Evolutionary conservation across 1,140 invertebrate genomes (phyloP).

Genomic region (Drosophila nebulosa): DNA sequence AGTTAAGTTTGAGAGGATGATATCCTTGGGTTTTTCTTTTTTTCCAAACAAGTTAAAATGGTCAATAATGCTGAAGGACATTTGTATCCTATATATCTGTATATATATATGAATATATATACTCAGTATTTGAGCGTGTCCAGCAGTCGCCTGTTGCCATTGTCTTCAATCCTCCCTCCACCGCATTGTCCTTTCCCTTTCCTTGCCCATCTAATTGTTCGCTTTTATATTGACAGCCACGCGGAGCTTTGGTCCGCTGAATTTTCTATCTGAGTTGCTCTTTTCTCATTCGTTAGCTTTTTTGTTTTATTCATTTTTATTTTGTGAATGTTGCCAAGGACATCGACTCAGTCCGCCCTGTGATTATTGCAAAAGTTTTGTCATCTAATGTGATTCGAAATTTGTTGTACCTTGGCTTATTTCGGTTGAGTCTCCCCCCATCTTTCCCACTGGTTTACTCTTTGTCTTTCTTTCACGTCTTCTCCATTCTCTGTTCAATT

Average conservation of each 20-base stretch:
- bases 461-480: not conserved
- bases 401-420: conserved; percentile 39
- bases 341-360: conserved; percentile 45
- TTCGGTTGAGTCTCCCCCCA: conserved; percentile 10
- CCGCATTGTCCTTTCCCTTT: not conserved
- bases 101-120: not conserved
- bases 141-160: conserved; percentile 53
- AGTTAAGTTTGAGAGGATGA: conserved; percentile 12
- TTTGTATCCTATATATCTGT: not conserved
- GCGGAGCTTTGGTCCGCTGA: conserved; percentile 66
- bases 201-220: conserved; percentile 59
- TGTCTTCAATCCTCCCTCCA: not conserved
- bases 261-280: conserved; percentile 58
- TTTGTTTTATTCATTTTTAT: conserved; percentile 43
- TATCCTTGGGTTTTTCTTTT: conserved; percentile 46
- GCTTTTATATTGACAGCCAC: conserved; percentile 71
- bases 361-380: conserved; percentile 74
- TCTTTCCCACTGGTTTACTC: not conserved
- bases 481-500: not conserved
- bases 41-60: conserved; percentile 61
- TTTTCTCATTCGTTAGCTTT: conserved; percentile 25
- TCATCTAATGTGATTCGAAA: conserved; percentile 52
- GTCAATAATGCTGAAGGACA: conserved; percentile 74
- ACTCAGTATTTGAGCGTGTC: not conserved
- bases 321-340: conserved; percentile 54